Evolutionary conservation across 2,113 vertebrate genomes (phyloP).

Genomic region (Calyptomena viridis): DNA sequence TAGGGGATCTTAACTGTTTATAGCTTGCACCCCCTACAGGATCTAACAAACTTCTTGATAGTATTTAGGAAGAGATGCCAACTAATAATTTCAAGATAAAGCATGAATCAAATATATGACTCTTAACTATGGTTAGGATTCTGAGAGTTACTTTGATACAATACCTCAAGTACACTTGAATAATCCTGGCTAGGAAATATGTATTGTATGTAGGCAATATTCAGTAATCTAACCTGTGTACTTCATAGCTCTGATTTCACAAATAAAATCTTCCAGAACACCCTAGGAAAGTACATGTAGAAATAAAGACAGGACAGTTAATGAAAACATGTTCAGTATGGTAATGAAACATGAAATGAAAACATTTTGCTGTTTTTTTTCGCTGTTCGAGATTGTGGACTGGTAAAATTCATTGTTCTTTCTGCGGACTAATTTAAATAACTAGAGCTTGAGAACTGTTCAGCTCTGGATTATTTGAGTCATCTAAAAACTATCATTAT

Average conservation of each 20-base stretch:
- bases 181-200: background rate
- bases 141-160: background rate
- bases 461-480: background rate
- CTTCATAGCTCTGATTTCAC: background rate
- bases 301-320: background rate
- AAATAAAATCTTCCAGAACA: background rate
- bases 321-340: too few relatives aligned
- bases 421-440: background rate
- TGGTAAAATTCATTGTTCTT: background rate
- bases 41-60: background rate
- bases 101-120: background rate
- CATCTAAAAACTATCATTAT: background rate
- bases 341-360: too few relatives aligned
- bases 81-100: background rate
- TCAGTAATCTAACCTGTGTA: background rate
- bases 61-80: background rate
- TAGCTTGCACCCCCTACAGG: background rate
- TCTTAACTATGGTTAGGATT: background rate
- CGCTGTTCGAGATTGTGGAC: background rate
- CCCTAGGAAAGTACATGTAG: background rate
- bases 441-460: background rate
- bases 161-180: background rate
- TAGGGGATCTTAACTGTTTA: background rate
- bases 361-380: background rate
- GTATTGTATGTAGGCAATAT: background rate